Base-by-base conservation (phyloP, 2,888 invertebrate genomes). In the Pyrrhosoma nymphula region DNA sequence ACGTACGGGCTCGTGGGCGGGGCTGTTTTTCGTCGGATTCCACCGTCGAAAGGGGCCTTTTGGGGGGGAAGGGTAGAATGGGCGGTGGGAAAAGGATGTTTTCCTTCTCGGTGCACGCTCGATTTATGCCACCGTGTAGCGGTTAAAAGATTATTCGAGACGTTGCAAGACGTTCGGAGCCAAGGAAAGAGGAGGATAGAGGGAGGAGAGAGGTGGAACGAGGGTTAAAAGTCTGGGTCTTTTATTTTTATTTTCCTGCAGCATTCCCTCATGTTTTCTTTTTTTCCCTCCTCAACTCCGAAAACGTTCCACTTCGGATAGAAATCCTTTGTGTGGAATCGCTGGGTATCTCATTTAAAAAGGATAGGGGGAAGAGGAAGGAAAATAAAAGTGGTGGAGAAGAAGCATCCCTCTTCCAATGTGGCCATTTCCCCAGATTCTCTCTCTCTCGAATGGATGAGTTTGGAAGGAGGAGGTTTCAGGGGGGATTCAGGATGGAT, bases 31-130 rank as follows among this genome's bases (percentile, higher is more conserved):
- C 89, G n/a, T 55, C 47, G 89, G 56, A 89, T 14, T 55, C 55
- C 47, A 6, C 47, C 39, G 12, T 89, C 89, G 20, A 4, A 47
- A n/a, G 55, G 82, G 18, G 75, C 2, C 47, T 47, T 82, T 35
- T 8, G 35, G 35, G 82, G 18, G 82, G 10, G 35, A 35, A 35
- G 47, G 82, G 82, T 35, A 60, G n/a, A n/a, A n/a, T n/a, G n/a
- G 82, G 10, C 30, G 35, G 14, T 47, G 82, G 82, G 35, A 60
- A 60, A 60, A 60, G 30, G 55, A 55, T 89, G 89, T 89, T 47
- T 89, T 89, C 89, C 89, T 89, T 89, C 89, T 56, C 23, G 89
- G 89, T 89, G 89, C 89, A 89, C 89, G 89, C 89, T 89, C 89
- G 55, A 89, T 89, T 89, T 89, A 89, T 89, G 56, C 89, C 47